A percentile compares a stretch with the other conserved stretches of the same genome.
Conservation (phyloP, 2,797 vertebrate genomes). For the Myripristis murdjan region DNA sequence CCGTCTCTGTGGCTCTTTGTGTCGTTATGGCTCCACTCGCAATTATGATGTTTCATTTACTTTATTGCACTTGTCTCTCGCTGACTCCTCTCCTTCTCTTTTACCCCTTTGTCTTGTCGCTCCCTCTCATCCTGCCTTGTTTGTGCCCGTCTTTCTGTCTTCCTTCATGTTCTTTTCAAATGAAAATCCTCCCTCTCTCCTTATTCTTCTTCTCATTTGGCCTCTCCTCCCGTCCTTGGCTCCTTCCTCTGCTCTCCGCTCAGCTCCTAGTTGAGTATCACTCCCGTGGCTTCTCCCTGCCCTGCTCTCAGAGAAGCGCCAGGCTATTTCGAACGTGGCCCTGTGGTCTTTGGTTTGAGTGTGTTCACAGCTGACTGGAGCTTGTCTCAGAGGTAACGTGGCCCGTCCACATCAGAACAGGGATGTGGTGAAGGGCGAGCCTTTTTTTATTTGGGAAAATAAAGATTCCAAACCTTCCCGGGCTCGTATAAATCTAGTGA, state of each 20-base stretch:
- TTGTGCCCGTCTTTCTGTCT: neutral
- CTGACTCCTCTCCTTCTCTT: neutral
- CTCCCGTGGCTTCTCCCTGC: slow-evolving; percentile 55
- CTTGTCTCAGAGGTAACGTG: slow-evolving; percentile 37
- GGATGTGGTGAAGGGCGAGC: neutral
- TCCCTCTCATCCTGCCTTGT: neutral
- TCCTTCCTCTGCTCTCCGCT: slow-evolving; percentile 48
- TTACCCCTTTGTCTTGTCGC: neutral
- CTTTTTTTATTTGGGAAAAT: slow-evolving; percentile 6
- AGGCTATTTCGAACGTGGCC: slow-evolving; percentile 3
- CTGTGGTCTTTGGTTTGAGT: slow-evolving; percentile 40
- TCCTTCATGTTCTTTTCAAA: neutral
- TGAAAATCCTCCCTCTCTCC: neutral
- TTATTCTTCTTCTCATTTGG: slow-evolving; percentile 55
- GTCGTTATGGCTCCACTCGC: slow-evolving; percentile 3
- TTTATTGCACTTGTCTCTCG: neutral
- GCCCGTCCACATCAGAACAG: slow-evolving; percentile 20
- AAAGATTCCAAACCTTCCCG: neutral
- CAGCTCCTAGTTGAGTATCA: slow-evolving; percentile 44
- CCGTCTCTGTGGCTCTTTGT: slow-evolving; percentile 42
- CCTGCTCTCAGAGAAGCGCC: slow-evolving; percentile 30
- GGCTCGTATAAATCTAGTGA: neutral
- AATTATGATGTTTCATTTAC: slow-evolving; percentile 9
- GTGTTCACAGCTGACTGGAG: slow-evolving; percentile 54
- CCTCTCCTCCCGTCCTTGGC: slow-evolving; percentile 59